Evolutionary conservation across 1,140 invertebrate species (phyloP).

Genomic region (Achroia grisella): DNA sequence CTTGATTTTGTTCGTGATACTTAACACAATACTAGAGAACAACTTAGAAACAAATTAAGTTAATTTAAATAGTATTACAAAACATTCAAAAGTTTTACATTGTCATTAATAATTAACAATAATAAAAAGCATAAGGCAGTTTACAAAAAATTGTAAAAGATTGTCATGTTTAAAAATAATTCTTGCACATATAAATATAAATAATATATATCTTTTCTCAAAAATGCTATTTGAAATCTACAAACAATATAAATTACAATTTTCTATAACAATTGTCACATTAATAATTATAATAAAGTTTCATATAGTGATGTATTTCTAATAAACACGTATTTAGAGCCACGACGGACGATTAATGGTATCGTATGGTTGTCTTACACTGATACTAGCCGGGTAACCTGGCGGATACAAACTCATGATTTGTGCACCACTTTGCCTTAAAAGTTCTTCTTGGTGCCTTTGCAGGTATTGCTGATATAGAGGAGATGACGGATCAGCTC

Average conservation of each 20-base stretch:
- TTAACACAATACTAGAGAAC: too few relatives aligned
- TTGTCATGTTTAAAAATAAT: conserved; percentile 40
- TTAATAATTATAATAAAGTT: conserved; percentile 21
- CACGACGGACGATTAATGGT: conserved; percentile 76
- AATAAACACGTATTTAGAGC: conserved; percentile 40
- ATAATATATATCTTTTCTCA: conserved; percentile 33
- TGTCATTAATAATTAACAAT: background rate
- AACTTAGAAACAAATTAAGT: too few relatives aligned
- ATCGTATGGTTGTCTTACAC: conserved; percentile 80
- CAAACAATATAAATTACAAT: conserved; percentile 53
- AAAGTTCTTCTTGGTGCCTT: conserved; percentile 75
- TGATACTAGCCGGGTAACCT: conserved; percentile 75
- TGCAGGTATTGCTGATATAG: conserved; percentile 82
- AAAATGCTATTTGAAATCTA: conserved; percentile 36
- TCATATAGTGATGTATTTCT: conserved; percentile 12
- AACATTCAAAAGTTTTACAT: too few relatives aligned
- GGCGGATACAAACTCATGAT: conserved; percentile 76
- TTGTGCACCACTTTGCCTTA: conserved; percentile 67
- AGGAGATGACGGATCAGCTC: conserved; percentile 75
- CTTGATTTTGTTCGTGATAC: too few relatives aligned
- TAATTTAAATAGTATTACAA: too few relatives aligned
- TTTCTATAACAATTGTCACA: conserved; percentile 43
- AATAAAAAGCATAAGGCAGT: background rate
- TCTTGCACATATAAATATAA: conserved; percentile 9
- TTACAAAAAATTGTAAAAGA: conserved; percentile 3